Conservation (phyloP, 2,113 vertebrate species). For the Empidonax traillii region DNA sequence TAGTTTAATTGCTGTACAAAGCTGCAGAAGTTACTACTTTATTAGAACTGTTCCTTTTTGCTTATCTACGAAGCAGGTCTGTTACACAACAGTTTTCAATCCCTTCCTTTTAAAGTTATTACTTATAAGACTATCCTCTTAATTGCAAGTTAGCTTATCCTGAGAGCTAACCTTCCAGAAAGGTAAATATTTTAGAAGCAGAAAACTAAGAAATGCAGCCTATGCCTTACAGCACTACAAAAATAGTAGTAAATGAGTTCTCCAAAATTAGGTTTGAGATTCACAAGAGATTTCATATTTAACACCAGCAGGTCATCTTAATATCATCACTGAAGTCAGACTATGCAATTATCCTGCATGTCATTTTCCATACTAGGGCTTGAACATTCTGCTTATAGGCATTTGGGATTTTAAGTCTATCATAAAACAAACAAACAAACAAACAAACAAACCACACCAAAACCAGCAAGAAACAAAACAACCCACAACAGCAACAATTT, state of each 20-base stretch:
- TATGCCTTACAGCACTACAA: neutral
- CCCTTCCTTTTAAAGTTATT: neutral
- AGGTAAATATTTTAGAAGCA: neutral
- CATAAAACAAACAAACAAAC: neutral
- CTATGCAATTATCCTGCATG: neutral
- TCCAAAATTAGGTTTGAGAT: neutral
- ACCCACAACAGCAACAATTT: neutral
- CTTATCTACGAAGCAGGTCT: neutral
- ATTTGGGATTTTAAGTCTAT: neutral
- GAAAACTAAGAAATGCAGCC: neutral
- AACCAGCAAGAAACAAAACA: too few species aligned
- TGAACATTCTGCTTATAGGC: neutral
- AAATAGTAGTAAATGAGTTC: neutral
- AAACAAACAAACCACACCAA: neutral
- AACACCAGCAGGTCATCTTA: neutral
- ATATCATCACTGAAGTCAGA: neutral
- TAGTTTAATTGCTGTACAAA: constrained; percentile 5
- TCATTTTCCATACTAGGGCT: neutral
- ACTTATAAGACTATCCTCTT: neutral
- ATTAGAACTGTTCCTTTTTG: constrained; percentile 1
- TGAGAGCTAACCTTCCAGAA: neutral
- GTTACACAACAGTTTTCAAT: neutral
- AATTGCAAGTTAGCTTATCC: constrained; percentile 15
- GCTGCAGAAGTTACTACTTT: neutral
- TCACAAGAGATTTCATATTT: neutral